These are phyloP conservation scores for Sesia bembeciformis DNA, from an alignment of 2,888 invertebrate species.

Conservation along the genomic window DNA sequence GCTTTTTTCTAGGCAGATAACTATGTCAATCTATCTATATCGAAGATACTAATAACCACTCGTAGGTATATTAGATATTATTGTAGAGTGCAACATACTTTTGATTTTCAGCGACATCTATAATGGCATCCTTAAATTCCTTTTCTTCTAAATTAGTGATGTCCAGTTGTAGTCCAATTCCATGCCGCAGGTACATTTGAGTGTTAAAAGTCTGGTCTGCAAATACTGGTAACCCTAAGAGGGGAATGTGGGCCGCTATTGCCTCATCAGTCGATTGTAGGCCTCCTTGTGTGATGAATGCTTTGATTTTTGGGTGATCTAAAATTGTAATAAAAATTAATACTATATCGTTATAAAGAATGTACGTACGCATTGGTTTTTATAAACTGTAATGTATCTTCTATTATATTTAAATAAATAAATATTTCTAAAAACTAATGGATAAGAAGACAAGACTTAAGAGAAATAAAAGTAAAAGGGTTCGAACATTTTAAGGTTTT, in stretches of 20 bases:
- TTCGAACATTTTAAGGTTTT: too few relatives aligned
- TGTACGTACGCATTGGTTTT: too few relatives aligned
- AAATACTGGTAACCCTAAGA: constrained; percentile 48
- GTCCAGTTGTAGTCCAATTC: not conserved
- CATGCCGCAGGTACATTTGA: constrained; percentile 16
- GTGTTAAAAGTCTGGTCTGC: constrained; percentile 49
- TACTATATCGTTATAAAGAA: too few relatives aligned
- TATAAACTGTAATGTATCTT: too few relatives aligned
- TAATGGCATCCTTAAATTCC: not conserved
- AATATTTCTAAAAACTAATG: too few relatives aligned
- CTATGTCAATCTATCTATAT: too few relatives aligned
- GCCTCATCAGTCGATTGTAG: constrained; percentile 47
- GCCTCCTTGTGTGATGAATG: constrained; percentile 51
- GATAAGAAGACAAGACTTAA: too few relatives aligned
- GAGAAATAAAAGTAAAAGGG: too few relatives aligned
- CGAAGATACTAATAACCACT: too few relatives aligned
- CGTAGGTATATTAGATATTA: too few relatives aligned
- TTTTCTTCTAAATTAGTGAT: not conserved
- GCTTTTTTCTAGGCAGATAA: too few relatives aligned
- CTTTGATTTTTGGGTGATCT: constrained; percentile 45
- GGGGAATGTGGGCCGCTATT: constrained; percentile 39
- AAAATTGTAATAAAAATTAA: not conserved
- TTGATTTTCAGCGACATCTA: not conserved
- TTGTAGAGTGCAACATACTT: not conserved
- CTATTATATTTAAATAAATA: too few relatives aligned